Evolutionary conservation across 2,888 invertebrate genomes (phyloP).

Genomic region (Diaprepes abbreviatus): DNA sequence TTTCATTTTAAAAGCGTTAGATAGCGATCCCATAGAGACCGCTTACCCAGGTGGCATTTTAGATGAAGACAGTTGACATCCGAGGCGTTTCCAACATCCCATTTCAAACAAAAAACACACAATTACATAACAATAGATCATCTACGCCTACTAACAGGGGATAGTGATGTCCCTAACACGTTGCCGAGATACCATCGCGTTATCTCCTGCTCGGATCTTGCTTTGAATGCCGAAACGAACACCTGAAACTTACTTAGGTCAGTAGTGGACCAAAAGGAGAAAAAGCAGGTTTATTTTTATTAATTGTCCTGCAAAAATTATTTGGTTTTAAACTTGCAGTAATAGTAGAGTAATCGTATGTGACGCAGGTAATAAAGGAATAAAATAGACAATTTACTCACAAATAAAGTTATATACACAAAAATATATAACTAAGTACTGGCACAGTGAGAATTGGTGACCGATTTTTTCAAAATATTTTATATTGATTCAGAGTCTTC

Average conservation of each 20-base stretch:
- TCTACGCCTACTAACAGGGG: conserved; percentile 68
- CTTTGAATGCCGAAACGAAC: conserved; percentile 59
- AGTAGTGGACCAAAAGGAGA: conserved; percentile 24
- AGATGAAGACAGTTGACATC: conserved; percentile 67
- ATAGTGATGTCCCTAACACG: conserved; percentile 67
- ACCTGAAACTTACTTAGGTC: conserved; percentile 54
- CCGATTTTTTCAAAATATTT: too few relatives aligned
- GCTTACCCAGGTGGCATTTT: conserved; percentile 63
- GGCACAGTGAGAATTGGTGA: too few relatives aligned
- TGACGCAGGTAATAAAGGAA: too few relatives aligned
- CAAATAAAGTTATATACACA: too few relatives aligned
- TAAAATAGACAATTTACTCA: too few relatives aligned
- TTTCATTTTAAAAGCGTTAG: conserved; percentile 53
- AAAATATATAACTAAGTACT: too few relatives aligned
- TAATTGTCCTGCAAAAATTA: not conserved
- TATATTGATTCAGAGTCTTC: too few relatives aligned
- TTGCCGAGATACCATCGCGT: conserved; percentile 57
- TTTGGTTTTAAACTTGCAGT: too few relatives aligned
- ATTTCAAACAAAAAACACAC: conserved; percentile 67
- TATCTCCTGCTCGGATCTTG: conserved; percentile 55
- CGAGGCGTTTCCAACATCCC: conserved; percentile 66
- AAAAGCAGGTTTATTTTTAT: not conserved
- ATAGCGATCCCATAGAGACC: conserved; percentile 54
- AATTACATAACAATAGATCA: conserved; percentile 68
- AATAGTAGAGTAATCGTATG: too few relatives aligned